phyloP scores from a whole-genome alignment of 2,797 vertebrate species.

The Pangasius krempfi region DNA sequence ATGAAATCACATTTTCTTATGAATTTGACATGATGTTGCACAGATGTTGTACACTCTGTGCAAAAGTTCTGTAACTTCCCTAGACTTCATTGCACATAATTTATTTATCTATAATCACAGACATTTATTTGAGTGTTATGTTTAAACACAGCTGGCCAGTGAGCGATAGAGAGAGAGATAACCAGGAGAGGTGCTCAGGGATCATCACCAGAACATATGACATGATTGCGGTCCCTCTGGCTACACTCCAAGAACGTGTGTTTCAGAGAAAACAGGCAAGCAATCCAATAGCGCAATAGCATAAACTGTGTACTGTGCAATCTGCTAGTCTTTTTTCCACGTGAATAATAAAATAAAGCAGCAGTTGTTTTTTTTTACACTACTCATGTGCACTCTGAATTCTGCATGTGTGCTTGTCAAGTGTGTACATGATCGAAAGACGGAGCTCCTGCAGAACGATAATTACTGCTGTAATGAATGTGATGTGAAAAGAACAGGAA shows the following conservation, averaged over 20 bases:
- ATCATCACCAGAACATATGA: conserved; percentile 9
- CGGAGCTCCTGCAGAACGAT: conserved; percentile 25
- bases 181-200: not conserved
- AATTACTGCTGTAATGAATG: conserved; percentile 53
- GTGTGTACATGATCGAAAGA: conserved; percentile 43
- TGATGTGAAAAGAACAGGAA: conserved; percentile 41
- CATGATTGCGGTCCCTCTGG: not conserved
- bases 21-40: not conserved
- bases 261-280: not conserved
- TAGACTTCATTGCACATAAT: not conserved
- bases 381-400: conserved; percentile 2
- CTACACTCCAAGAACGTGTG: not conserved
- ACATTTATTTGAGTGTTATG: not conserved
- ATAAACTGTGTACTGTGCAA: not conserved
- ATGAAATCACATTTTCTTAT: not conserved
- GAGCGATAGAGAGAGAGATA: not conserved
- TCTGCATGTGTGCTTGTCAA: conserved; percentile 30
- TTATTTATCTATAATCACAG: conserved; percentile 4
- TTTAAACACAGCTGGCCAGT: not conserved
- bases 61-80: not conserved
- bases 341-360: conserved; percentile 1
- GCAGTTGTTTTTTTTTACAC: conserved; percentile 12
- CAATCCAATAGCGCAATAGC: not conserved
- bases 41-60: not conserved
- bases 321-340: not conserved